Evolutionary conservation across 2,113 vertebrate species (phyloP).

Genomic region (Brachyistius frenatus): DNA sequence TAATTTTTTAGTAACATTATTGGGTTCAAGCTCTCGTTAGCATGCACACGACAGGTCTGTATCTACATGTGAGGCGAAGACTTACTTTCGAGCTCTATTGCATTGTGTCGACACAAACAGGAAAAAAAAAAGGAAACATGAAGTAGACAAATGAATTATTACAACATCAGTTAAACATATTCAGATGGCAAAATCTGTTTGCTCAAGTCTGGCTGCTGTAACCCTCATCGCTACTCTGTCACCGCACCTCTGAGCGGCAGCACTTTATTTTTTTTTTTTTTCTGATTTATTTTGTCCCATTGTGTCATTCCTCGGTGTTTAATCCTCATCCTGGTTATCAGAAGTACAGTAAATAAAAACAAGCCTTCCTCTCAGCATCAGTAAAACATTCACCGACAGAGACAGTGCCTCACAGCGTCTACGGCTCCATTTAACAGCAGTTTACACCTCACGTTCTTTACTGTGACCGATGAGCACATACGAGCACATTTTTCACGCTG

Average conservation of each 20-base stretch:
- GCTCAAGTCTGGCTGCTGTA: slow-evolving; percentile 64
- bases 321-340: slow-evolving; percentile 39
- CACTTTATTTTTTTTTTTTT: slow-evolving; percentile 9
- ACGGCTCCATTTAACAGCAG: slow-evolving; percentile 40
- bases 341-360: slow-evolving; percentile 35
- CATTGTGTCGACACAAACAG: slow-evolving; percentile 97
- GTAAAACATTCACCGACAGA: slow-evolving; percentile 36
- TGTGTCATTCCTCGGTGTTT: slow-evolving; percentile 14
- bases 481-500: not conserved
- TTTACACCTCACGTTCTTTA: slow-evolving; percentile 34
- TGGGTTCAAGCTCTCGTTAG: slow-evolving; percentile 89
- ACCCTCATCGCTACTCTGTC: slow-evolving; percentile 53
- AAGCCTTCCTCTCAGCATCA: slow-evolving; percentile 16
- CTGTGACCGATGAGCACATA: slow-evolving; percentile 23
- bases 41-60: slow-evolving; percentile 94
- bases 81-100: slow-evolving; percentile 99
- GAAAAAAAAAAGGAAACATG: slow-evolving; percentile 91
- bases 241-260: slow-evolving; percentile 25
- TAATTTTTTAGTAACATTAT: slow-evolving; percentile 89
- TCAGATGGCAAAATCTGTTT: slow-evolving; percentile 70
- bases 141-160: slow-evolving; percentile 88
- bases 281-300: not conserved
- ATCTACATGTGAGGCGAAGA: slow-evolving; percentile 88
- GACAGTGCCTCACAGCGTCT: slow-evolving; percentile 17
- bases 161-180: slow-evolving; percentile 81